Percentiles rank a stretch among this genome's conserved stretches.
Conservation (phyloP, 64 coral and sea anemone genomes). For the Pocillopora damicornis region DNA sequence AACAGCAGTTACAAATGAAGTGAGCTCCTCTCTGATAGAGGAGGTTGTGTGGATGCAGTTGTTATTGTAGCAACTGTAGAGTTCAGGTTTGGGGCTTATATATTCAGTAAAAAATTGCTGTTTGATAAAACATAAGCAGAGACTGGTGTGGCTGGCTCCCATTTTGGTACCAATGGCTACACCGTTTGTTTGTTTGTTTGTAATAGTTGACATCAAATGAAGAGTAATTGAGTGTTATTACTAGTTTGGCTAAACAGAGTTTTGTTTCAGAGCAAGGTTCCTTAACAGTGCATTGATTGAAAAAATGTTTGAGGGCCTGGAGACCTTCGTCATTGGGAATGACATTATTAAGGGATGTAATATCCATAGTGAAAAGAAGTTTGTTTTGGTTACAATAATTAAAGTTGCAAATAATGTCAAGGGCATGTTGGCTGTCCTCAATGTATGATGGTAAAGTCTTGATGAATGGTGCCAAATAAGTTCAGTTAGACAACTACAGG, state of each 20-base stretch:
- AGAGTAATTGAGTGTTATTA: neutral
- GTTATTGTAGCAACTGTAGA: neutral
- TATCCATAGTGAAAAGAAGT: conserved; percentile 1
- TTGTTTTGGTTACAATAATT: neutral
- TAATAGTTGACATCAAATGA: neutral
- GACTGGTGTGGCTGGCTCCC: neutral
- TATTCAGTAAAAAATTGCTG: conserved; percentile 5
- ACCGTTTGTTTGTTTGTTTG: conserved; percentile 1
- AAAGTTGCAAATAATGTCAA: too few species aligned
- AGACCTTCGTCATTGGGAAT: neutral
- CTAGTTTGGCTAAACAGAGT: too few species aligned
- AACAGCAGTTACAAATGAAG: neutral
- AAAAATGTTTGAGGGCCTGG: neutral
- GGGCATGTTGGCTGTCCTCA: too few species aligned
- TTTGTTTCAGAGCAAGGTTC: too few species aligned
- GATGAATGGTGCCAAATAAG: too few species aligned
- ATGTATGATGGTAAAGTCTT: too few species aligned
- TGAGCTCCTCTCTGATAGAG: neutral
- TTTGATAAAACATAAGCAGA: neutral
- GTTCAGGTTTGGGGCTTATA: neutral
- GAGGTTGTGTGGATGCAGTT: too few species aligned
- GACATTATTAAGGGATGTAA: neutral
- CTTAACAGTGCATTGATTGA: neutral
- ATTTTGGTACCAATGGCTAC: conserved; percentile 12
- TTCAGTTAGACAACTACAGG: too few species aligned